Evolutionary conservation across 2,888 invertebrate species (phyloP).

Genomic region (Ornithoptera priamus): DNA sequence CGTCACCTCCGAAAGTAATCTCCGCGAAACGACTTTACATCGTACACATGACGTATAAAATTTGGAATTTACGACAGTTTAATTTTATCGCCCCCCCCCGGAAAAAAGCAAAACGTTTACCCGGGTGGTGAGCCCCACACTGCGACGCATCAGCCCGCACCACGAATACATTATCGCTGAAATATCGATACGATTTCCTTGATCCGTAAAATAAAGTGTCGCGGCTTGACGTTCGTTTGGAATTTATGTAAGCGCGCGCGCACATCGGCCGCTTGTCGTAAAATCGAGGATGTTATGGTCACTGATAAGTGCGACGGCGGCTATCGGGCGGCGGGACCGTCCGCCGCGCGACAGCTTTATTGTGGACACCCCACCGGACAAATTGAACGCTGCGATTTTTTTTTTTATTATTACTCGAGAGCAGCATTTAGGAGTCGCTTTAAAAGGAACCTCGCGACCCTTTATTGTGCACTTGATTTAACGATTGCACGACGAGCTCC

Average conservation of each 20-base stretch:
- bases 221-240: slow-evolving; percentile 66
- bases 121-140: no score
- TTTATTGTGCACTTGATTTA: slow-evolving; percentile 13
- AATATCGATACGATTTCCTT: slow-evolving; percentile 77
- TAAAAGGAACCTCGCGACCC: slow-evolving; percentile 21
- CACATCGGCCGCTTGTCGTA: slow-evolving; percentile 68
- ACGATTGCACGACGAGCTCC: slow-evolving; percentile 7
- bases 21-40: slow-evolving; percentile 24
- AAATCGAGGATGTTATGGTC: slow-evolving; percentile 76
- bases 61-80: slow-evolving; percentile 40
- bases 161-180: slow-evolving; percentile 74
- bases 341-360: slow-evolving; percentile 69
- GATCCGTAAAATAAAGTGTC: slow-evolving; percentile 76
- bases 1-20: slow-evolving; percentile 11
- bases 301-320: slow-evolving; percentile 73
- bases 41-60: slow-evolving; percentile 37
- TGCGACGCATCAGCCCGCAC: slow-evolving; percentile 46
- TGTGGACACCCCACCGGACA: slow-evolving; percentile 68
- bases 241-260: slow-evolving; percentile 72
- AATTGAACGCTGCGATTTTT: slow-evolving; percentile 57
- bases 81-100: slow-evolving; percentile 39
- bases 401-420: slow-evolving; percentile 29
- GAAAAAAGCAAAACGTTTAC: slow-evolving; percentile 29
- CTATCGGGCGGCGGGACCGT: slow-evolving; percentile 53
- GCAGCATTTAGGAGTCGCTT: slow-evolving; percentile 33